Evolutionary conservation across 2,888 invertebrate species (phyloP).

Genomic region (Lasioglossum figueresi): DNA sequence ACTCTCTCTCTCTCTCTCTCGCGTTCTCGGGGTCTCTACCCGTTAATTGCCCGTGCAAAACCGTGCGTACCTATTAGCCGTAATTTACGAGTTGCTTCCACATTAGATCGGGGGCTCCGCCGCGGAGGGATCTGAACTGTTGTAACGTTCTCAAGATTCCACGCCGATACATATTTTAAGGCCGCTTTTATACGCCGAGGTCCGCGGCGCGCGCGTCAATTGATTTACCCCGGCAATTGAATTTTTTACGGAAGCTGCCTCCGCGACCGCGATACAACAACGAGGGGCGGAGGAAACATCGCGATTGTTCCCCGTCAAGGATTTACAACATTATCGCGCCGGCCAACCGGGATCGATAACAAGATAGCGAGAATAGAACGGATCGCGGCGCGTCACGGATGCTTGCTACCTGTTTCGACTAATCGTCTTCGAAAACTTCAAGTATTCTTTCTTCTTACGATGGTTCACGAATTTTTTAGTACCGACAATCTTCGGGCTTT

Average conservation of each 20-base stretch:
- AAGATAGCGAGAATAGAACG: slow-evolving; percentile 5
- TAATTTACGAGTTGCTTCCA: slow-evolving; percentile 60
- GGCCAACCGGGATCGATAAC: neutral
- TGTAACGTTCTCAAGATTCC: slow-evolving; percentile 44
- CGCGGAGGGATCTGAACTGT: slow-evolving; percentile 29
- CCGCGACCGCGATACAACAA: neutral
- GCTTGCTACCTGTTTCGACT: neutral
- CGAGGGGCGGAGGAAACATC: neutral
- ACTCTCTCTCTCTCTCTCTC: neutral
- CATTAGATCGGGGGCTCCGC: slow-evolving; percentile 35
- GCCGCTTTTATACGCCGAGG: slow-evolving; percentile 15
- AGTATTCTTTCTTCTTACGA: neutral
- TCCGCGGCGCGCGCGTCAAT: slow-evolving; percentile 37
- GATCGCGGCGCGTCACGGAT: neutral
- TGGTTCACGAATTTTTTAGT: neutral
- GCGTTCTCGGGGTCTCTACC: neutral
- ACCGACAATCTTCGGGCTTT: neutral
- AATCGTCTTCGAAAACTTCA: neutral
- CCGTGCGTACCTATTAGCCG: slow-evolving; percentile 53
- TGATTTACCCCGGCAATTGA: slow-evolving; percentile 48
- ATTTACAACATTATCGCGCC: slow-evolving; percentile 9
- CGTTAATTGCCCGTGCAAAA: slow-evolving; percentile 53
- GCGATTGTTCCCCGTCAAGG: slow-evolving; percentile 12
- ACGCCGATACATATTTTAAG: slow-evolving; percentile 54
- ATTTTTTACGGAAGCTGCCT: slow-evolving; percentile 32